A percentile compares a stretch with the other conserved stretches of the same genome.
Evolutionary conservation across 2,888 invertebrate genomes (phyloP).

Genomic region (Ophioninae sp.): DNA sequence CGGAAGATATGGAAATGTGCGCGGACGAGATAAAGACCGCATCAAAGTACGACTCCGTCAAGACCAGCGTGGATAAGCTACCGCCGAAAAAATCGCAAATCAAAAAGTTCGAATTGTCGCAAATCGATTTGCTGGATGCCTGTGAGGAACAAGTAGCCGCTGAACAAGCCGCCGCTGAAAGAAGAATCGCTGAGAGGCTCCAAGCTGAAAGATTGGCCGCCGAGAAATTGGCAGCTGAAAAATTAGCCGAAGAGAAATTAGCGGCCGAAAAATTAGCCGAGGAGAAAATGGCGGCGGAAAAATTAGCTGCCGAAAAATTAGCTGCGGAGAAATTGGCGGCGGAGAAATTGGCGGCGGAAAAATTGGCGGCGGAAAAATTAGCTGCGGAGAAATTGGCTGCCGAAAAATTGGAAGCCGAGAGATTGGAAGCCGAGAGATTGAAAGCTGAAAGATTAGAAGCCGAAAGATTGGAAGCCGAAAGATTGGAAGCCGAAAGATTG

Average conservation of each 20-base stretch:
- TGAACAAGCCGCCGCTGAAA: conserved; percentile 36
- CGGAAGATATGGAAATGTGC: conserved; percentile 47
- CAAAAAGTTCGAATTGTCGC: conserved; percentile 78
- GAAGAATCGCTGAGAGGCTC: conserved; percentile 33
- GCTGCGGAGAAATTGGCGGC: conserved; percentile 9
- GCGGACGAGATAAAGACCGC: conserved; percentile 30
- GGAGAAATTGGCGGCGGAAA: conserved; percentile 9
- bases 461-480: background rate
- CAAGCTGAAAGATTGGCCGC: conserved; percentile 33
- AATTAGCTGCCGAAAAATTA: conserved; percentile 26
- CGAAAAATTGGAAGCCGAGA: conserved; percentile 21
- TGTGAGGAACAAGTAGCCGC: conserved; percentile 55
- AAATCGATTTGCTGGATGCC: conserved; percentile 72
- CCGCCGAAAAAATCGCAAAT: conserved; percentile 79
- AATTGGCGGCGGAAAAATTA: conserved; percentile 6
- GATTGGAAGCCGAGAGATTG: conserved; percentile 17
- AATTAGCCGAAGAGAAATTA: conserved; percentile 28
- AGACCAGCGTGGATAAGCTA: conserved; percentile 68
- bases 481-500: conserved; percentile 5
- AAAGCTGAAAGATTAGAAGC: conserved; percentile 11
- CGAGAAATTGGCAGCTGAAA: conserved; percentile 8
- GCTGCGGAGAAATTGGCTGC: conserved; percentile 20
- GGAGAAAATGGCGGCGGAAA: conserved; percentile 31
- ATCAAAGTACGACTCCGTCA: conserved; percentile 50
- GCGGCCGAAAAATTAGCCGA: conserved; percentile 8